Evolutionary conservation across 2,113 vertebrate genomes (phyloP).

Genomic region (Myotis davidii): DNA sequence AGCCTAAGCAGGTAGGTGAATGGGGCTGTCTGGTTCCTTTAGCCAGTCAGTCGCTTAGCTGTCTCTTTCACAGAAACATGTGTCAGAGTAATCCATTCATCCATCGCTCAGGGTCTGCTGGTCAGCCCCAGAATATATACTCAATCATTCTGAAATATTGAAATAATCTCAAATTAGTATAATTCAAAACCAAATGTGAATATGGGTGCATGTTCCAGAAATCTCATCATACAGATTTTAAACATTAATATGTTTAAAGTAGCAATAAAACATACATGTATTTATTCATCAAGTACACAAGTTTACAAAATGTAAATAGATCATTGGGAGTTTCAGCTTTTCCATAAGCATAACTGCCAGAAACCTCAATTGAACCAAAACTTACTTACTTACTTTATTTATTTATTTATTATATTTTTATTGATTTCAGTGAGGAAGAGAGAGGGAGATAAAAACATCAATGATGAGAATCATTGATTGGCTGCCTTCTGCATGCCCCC

Average conservation of each 20-base stretch:
- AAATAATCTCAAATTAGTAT: slow-evolving; percentile 29
- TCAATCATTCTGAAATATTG: slow-evolving; percentile 32
- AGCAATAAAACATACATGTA: background rate
- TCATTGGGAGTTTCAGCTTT: slow-evolving; percentile 3
- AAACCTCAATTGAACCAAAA: background rate
- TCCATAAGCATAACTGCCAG: background rate
- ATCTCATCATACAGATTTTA: slow-evolving; percentile 30
- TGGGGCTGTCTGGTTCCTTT: no score
- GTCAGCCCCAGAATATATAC: background rate
- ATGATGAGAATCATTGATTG: no score
- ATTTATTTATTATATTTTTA: no score
- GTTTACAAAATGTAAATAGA: background rate
- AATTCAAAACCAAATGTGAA: slow-evolving; percentile 19
- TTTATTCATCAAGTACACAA: background rate
- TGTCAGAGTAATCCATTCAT: no score
- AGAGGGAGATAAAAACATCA: no score
- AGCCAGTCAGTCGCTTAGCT: no score
- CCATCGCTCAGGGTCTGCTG: no score
- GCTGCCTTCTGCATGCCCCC: no score
- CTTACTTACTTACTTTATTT: background rate
- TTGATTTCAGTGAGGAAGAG: no score
- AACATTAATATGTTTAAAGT: slow-evolving; percentile 7
- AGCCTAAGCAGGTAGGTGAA: no score
- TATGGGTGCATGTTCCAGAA: background rate
- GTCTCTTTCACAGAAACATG: no score